phyloP scores from a whole-genome alignment of 1,140 invertebrate genomes.

The Drosophila ficusphila region DNA sequence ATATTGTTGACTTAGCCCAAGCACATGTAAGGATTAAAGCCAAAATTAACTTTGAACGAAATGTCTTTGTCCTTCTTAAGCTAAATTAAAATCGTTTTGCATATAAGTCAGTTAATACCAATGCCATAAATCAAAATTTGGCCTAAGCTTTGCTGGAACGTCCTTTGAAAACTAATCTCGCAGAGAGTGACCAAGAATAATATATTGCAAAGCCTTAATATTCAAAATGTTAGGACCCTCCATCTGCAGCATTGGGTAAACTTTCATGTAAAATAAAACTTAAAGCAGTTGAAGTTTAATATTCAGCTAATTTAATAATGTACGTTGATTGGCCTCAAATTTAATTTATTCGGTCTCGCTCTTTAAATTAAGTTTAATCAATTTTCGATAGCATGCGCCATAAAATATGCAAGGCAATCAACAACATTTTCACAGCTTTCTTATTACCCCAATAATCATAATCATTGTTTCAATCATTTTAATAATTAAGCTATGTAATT shows the following conservation, averaged over 20 bases:
- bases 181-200: not conserved
- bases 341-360: not conserved
- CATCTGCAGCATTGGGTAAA: no score
- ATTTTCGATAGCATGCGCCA: not conserved
- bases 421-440: not conserved
- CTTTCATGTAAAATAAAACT: no score
- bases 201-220: no score
- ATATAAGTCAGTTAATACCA: conserved; percentile 35
- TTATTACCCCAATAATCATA: not conserved
- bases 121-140: conserved; percentile 33
- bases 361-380: not conserved
- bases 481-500: not conserved
- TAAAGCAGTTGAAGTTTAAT: no score
- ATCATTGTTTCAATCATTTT: no score
- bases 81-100: conserved; percentile 29
- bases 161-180: conserved; percentile 8
- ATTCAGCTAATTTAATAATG: not conserved
- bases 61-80: conserved; percentile 2
- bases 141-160: conserved; percentile 11
- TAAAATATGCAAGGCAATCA: not conserved
- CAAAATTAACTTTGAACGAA: conserved; percentile 4
- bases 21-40: conserved; percentile 3
- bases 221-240: no score
- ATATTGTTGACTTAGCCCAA: conserved; percentile 5
- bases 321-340: not conserved